Percentiles rank a stretch among this genome's conserved stretches.
Conservation (phyloP, 1,140 invertebrate species). For the Pseudomyrmex flavicornis region DNA sequence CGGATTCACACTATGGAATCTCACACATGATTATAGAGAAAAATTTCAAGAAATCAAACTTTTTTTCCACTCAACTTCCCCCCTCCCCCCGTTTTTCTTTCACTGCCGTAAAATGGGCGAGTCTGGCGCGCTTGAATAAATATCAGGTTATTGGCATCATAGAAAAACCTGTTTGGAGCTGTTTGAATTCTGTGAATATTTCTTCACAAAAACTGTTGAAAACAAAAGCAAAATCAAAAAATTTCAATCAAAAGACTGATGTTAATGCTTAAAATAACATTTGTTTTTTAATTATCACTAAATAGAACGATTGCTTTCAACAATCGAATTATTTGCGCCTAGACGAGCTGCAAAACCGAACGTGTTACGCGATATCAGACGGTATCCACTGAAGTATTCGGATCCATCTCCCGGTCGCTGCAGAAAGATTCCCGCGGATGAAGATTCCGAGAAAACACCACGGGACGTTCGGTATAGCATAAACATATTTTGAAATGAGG, state of each 20-base stretch:
- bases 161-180: conserved; percentile 14
- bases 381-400: no score
- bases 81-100: not conserved
- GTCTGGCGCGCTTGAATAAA: conserved; percentile 11
- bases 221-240: not conserved
- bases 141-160: conserved; percentile 35
- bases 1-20: not conserved
- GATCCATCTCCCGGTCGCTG: not conserved
- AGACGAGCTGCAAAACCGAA: not conserved
- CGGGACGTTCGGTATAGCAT: not conserved
- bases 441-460: not conserved
- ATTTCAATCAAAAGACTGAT: not conserved
- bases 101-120: not conserved
- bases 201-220: not conserved
- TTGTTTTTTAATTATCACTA: not conserved
- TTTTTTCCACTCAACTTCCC: not conserved
- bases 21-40: conserved; percentile 39
- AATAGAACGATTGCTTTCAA: not conserved
- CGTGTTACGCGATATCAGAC: not conserved
- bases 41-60: conserved; percentile 39
- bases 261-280: not conserved
- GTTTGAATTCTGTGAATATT: conserved; percentile 6
- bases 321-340: not conserved
- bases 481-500: conserved; percentile 39
- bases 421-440: not conserved